Base-by-base conservation (phyloP, 2,888 invertebrate species). In the Athalia rosae region DNA sequence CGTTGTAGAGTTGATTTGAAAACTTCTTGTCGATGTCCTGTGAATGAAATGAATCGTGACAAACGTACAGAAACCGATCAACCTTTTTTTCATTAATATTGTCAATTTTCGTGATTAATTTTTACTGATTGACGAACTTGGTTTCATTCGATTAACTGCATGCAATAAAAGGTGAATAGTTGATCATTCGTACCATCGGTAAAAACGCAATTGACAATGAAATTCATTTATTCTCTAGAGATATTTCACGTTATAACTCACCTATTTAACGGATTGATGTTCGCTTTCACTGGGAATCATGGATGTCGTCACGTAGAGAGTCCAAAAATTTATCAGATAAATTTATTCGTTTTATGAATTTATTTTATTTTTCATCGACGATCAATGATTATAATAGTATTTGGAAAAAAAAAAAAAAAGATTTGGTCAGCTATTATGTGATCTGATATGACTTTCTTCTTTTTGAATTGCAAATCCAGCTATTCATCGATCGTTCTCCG, bases 261-360 rank as follows among this genome's bases (percentile, higher is more conserved):
- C 71, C 71, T 71, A 56, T 71, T 13, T 58, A n/a, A n/a, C 41
- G 58, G 71, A 58, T 71, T 45, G 45, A 58, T 56, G 58, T 56
- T 71, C 71, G 71, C 56, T 71, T 58, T 71, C 71, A 71, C 71
- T 45, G 43, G 56, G 71, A 58, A 71, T 71, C 71, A 58, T 13
- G 43, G 15, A 7, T 53, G 11, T 28, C 41, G 28, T 28, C 6
- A 53, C n/a, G n/a, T n/a, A 53, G n/a, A 53, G 15, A 58, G 13
- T 71, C 45, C 56, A 71, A 13, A 53, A 9, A 45, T 41, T 28
- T 71, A 13, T 5, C 9, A 5, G 69, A 56, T 69, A 58, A 71
- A 58, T 53, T 58, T 56, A 41, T 4, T 7, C 28, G 5, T 53
- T n/a, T 28, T n/a, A n/a, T n/a, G n/a, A 28, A 28, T 28, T 28